Evolutionary conservation across 2,797 vertebrate species (phyloP), one percentile per base, ranked within the genome.

Genomic region (Bovichtus variegatus): DNA sequence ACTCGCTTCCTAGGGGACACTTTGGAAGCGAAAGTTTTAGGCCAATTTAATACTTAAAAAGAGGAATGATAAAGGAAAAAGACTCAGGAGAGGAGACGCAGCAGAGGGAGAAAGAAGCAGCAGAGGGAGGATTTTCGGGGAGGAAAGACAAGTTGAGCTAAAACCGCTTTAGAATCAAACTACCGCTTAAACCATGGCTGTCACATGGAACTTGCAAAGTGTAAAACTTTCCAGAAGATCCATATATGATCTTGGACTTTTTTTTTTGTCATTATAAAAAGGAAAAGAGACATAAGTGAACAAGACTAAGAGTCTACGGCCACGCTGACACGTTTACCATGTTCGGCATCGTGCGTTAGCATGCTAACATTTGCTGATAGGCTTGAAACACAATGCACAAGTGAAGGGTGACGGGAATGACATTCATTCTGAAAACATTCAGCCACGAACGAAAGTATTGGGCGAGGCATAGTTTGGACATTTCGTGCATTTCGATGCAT

Each of bases 1-100:
- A 68, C 59, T 64, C 16, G 2, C 61, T 47, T 81, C 54, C 76
- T 13, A n/a, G 9, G 31, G 47, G 51, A 76, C 23, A n/a, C 55
- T 40, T 21, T n/a, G 62, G 61, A n/a, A 65, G 40, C 47, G 44
- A 43, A 54, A 63, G 43, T 47, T 72, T 71, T 6, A 49, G 25
- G 61, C 50, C 27, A 21, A 40, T 68, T 71, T 25, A 41, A 41
- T 9, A 38, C 18, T 25, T 57, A 54, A 51, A 63, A 60, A 62
- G 55, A 49, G 21, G 46, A 16, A 41, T 41, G 3, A 58, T 23
- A n/a, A 12, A 53, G 4, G 43, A 18, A 34, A 53, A 23, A n/a
- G 18, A 51, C 6, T 38, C 1, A 9, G 47, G 23, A 44, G 8
- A 9, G 25, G 18, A 44, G 43, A 44, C 18, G 18, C 18, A 44